Percentiles rank a stretch among this genome's conserved stretches.
Evolutionary conservation across 2,113 vertebrate genomes (phyloP).

Genomic region (Seriola dumerili): DNA sequence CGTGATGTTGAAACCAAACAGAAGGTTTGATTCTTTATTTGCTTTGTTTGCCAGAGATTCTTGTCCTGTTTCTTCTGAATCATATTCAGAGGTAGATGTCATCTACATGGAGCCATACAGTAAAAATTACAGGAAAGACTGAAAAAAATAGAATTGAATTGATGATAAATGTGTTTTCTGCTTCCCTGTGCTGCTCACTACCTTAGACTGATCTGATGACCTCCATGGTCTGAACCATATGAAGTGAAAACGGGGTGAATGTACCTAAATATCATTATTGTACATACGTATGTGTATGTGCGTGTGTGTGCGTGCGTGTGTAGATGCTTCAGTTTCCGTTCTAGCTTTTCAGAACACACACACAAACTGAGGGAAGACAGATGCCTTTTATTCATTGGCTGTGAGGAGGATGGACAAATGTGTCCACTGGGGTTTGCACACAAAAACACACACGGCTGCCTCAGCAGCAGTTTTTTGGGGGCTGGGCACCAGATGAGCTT

Average conservation of each 20-base stretch:
- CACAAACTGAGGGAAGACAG: slow-evolving; percentile 21
- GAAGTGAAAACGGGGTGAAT: background rate
- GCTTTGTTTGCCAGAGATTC: no score
- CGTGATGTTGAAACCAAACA: no score
- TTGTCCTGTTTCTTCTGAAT: no score
- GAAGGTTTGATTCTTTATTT: no score
- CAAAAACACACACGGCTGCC: slow-evolving; percentile 4
- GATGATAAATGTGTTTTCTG: no score
- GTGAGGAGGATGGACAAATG: slow-evolving; percentile 33
- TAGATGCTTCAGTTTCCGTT: background rate
- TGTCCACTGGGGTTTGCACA: slow-evolving; percentile 32
- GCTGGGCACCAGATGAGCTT: slow-evolving; percentile 64
- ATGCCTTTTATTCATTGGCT: slow-evolving; percentile 49
- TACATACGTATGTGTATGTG: no score
- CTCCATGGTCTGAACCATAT: background rate
- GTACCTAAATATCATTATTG: background rate
- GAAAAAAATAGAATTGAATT: no score
- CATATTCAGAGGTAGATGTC: no score
- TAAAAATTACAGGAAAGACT: no score
- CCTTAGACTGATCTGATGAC: background rate
- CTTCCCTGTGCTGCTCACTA: no score
- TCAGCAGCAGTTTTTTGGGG: background rate
- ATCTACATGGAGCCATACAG: no score
- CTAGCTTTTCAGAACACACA: background rate
- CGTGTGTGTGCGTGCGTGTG: background rate